phyloP scores from a whole-genome alignment of 2,113 vertebrate genomes.

The Corynorhinus townsendii region DNA sequence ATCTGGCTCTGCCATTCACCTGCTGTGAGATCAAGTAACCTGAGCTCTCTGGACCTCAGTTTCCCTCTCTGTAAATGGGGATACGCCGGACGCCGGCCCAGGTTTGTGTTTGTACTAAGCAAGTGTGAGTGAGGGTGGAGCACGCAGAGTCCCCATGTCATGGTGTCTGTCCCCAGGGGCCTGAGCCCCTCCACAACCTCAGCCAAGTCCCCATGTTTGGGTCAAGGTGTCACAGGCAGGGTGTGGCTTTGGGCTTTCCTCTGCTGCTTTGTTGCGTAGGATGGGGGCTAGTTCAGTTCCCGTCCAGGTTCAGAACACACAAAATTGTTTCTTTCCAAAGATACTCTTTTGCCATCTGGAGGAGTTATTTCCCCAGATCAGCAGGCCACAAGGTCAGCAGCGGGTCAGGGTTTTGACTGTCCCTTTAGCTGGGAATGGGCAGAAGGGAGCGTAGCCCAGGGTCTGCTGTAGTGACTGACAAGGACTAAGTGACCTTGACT shows the following conservation, averaged over 20 bases:
- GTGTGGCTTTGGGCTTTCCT: background rate
- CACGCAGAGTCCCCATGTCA: background rate
- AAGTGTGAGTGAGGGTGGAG: background rate
- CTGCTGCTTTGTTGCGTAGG: rapidly evolving
- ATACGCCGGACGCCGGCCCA: background rate
- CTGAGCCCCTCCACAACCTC: background rate
- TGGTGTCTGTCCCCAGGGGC: background rate
- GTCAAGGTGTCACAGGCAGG: background rate
- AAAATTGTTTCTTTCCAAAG: background rate
- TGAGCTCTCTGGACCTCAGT: background rate
- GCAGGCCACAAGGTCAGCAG: background rate
- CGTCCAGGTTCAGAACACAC: background rate
- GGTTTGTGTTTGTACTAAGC: background rate
- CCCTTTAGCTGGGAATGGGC: background rate
- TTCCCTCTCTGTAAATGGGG: background rate
- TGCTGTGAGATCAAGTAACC: background rate
- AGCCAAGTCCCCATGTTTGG: background rate
- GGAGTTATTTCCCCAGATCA: background rate
- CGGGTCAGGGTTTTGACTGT: background rate
- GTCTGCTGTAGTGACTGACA: no score
- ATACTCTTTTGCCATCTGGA: background rate
- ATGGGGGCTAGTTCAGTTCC: background rate
- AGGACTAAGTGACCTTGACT: background rate
- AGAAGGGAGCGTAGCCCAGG: background rate
- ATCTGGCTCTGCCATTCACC: no score